Evolutionary conservation across 2,797 vertebrate species (phyloP), one percentile per base, ranked within the genome.

Genomic region (Takifugu ocellatus): DNA sequence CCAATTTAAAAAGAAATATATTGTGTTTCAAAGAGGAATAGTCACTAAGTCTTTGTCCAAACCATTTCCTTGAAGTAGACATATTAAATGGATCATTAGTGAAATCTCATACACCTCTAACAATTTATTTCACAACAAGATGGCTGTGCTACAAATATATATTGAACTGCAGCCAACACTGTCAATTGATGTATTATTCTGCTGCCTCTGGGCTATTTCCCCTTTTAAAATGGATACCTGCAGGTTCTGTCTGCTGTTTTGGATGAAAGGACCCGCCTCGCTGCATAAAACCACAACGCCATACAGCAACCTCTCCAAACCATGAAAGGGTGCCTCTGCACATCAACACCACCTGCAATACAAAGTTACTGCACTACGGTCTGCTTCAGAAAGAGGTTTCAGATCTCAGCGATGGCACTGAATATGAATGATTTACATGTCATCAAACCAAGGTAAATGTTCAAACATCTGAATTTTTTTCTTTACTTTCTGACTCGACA

Each of bases 241-340:
- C 60, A 56, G 74, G 55, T 74, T 52, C 31, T 44, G 49, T 52
- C n/a, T 26, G 64, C 6, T 70, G 56, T 63, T 73, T 58, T 64
- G 70, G 64, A 73, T 78, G 58, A 78, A 73, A 70, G 61, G 25
- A 58, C 63, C 54, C 68, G 64, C 50, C 51, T 70, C 59, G 71
- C 44, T 74, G 64, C 55, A 74, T 6, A 44, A 58, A 45, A 66
- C 44, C 63, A 46, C 29, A 6, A 17, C 49, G 65, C 74, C 78
- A 39, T 39, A 14, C 27, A 29, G 27, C 77, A 79, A 21, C 77
- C 77, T 77, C 27, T 58, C 7, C 72, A 73, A 83, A 78, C 67
- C 73, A 70, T 68, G 72, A 73, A 78, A 72, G 66, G 49, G 57
- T 47, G 26, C 65, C 74, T 78, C 49, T 59, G 69, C 63, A 11